A percentile compares a stretch with the other conserved stretches of the same genome.
These are phyloP conservation scores for Nannoperca obscura DNA, from an alignment of 2,797 vertebrate genomes.

Conservation along the genomic window DNA sequence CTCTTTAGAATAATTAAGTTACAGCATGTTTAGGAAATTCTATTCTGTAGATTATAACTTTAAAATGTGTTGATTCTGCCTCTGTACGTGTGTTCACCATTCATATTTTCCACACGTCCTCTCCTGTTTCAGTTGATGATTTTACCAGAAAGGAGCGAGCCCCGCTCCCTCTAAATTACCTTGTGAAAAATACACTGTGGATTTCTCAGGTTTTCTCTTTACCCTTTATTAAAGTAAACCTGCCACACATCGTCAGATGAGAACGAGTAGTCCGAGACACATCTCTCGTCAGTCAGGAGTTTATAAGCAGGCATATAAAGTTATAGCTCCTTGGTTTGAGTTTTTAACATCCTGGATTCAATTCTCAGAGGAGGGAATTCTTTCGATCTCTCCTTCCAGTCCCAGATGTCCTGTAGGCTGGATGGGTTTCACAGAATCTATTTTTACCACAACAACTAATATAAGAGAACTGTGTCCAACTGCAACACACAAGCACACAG, in stretches of 20 bases:
- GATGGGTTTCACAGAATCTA: conserved; percentile 70
- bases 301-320: conserved; percentile 47
- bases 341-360: conserved; percentile 50
- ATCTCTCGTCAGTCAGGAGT: conserved; percentile 45
- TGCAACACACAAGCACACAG: not conserved
- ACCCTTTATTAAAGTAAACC: conserved; percentile 41
- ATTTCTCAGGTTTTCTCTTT: conserved; percentile 60
- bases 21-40: not conserved
- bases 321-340: conserved; percentile 34
- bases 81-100: conserved; percentile 25
- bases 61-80: conserved; percentile 63
- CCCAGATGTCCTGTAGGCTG: conserved; percentile 31
- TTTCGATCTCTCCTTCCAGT: conserved; percentile 33
- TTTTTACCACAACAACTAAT: conserved; percentile 49
- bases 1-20: not conserved
- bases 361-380: conserved; percentile 56
- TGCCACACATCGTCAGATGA: conserved; percentile 23
- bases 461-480: not conserved
- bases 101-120: conserved; percentile 73
- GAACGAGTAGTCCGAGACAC: conserved; percentile 25
- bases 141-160: conserved; percentile 74
- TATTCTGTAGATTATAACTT: conserved; percentile 4
- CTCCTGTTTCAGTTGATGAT: conserved; percentile 78
- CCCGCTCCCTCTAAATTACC: conserved; percentile 41
- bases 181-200: conserved; percentile 55